Percentiles rank a stretch among this genome's conserved stretches.
These are phyloP conservation scores for Rhingia campestris DNA, from an alignment of 2,888 invertebrate species.

Conservation along the genomic window DNA sequence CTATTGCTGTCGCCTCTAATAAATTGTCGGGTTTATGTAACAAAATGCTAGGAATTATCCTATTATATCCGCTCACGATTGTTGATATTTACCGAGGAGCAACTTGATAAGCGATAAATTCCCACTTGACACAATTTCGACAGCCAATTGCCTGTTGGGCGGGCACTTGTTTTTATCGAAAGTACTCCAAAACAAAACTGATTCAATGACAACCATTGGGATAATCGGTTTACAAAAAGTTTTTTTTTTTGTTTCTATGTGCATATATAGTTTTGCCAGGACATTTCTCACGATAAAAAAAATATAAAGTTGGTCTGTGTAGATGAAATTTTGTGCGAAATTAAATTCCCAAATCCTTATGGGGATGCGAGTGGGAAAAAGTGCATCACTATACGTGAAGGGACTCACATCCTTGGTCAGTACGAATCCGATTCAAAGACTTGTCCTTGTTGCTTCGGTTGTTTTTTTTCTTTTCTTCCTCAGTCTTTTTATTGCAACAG, in stretches of 20 bases:
- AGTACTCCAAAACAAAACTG: neutral
- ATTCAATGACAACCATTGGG: slow-evolving; percentile 38
- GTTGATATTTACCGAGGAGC: slow-evolving; percentile 33
- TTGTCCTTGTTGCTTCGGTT: neutral
- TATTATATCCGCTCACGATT: slow-evolving; percentile 12
- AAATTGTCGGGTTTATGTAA: slow-evolving; percentile 26
- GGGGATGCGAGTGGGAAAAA: neutral
- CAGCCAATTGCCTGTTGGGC: neutral
- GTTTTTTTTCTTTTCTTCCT: neutral
- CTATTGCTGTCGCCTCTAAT: slow-evolving; percentile 10
- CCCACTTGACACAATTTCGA: slow-evolving; percentile 1
- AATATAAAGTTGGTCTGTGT: slow-evolving; percentile 30
- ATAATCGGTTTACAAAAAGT: slow-evolving; percentile 34
- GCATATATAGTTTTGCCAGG: neutral
- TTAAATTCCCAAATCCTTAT: slow-evolving; percentile 13
- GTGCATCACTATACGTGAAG: slow-evolving; percentile 12
- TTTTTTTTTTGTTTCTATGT: neutral
- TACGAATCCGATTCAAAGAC: no score
- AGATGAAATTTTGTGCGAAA: slow-evolving; percentile 7
- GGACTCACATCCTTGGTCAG: neutral
- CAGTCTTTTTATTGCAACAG: neutral
- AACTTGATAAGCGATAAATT: slow-evolving; percentile 10
- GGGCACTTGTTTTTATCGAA: slow-evolving; percentile 2
- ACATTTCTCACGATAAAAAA: neutral
- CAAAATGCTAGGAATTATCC: slow-evolving; percentile 10